These are phyloP conservation scores for Sebastes fasciatus DNA, from an alignment of 2,113 vertebrate species.

Conservation along the genomic window DNA sequence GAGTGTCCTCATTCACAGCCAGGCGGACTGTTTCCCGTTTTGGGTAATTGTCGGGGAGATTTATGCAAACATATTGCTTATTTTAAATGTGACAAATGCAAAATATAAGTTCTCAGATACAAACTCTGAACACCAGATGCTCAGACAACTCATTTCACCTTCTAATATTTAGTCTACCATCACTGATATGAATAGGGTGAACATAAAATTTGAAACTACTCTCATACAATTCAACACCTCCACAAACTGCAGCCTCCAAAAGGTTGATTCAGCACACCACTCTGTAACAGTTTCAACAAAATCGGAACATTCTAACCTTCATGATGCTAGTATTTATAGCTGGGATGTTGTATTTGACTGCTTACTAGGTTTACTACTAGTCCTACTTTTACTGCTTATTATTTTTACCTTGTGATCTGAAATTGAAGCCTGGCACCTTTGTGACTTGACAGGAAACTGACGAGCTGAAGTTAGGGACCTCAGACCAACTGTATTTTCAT, in stretches of 20 bases:
- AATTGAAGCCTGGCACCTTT: neutral
- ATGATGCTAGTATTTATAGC: neutral
- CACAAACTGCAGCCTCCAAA: conserved; percentile 1
- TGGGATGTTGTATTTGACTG: neutral
- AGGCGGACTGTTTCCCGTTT: conserved; percentile 7
- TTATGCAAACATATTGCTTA: conserved; percentile 21
- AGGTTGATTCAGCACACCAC: neutral
- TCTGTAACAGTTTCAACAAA: neutral
- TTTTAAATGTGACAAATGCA: conserved; percentile 19
- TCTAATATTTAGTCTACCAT: neutral
- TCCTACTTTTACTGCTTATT: neutral
- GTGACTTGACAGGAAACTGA: neutral
- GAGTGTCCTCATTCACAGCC: conserved; percentile 24
- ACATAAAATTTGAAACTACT: conserved; percentile 3
- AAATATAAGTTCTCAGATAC: neutral
- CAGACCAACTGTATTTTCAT: neutral
- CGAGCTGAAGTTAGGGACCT: neutral
- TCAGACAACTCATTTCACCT: neutral
- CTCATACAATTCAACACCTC: too few species aligned
- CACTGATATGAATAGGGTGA: neutral
- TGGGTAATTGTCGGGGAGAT: conserved; percentile 27
- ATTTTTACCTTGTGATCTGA: neutral
- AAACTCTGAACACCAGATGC: neutral
- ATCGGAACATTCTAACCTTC: neutral
- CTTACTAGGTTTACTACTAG: neutral